These are phyloP conservation scores for Drosophila infuscata DNA, from an alignment of 2,888 invertebrate species.

Conservation along the genomic window DNA sequence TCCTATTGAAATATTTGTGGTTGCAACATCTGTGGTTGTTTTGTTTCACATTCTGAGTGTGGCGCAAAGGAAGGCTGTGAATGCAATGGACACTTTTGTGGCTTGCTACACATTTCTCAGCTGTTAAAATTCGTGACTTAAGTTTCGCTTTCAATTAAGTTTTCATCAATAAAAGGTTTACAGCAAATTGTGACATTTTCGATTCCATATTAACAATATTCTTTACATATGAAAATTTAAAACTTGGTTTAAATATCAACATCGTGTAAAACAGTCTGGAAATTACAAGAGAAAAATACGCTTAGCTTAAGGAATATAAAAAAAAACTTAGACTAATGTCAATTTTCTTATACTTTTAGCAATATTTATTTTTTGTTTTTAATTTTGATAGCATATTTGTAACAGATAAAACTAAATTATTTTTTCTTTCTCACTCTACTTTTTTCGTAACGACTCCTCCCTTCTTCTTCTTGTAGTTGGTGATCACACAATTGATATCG, in stretches of 20 bases:
- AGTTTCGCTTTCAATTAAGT: conserved; percentile 11
- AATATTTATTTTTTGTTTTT: not conserved
- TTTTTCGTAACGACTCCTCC: not conserved
- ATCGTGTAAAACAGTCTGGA: not conserved
- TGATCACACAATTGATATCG: not conserved
- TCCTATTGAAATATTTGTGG: conserved; percentile 53
- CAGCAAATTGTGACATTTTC: not conserved
- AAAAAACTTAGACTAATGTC: no score
- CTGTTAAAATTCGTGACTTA: not conserved
- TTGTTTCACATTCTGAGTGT: conserved; percentile 22
- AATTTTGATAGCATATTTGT: not conserved
- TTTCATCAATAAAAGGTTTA: not conserved
- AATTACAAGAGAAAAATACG: not conserved
- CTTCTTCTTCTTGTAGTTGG: not conserved
- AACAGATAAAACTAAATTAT: not conserved
- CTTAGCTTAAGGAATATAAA: not conserved
- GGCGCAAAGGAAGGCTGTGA: not conserved
- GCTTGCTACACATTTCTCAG: conserved; percentile 2
- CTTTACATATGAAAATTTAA: not conserved
- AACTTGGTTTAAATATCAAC: not conserved
- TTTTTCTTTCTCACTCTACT: not conserved
- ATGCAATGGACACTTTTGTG: conserved; percentile 10
- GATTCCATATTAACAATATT: not conserved
- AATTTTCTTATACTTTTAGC: no score
- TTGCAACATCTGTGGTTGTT: conserved; percentile 27